Evolutionary conservation across 2,113 vertebrate genomes (phyloP), one percentile per base, ranked within the genome.

Genomic region (Microtus ochrogaster): DNA sequence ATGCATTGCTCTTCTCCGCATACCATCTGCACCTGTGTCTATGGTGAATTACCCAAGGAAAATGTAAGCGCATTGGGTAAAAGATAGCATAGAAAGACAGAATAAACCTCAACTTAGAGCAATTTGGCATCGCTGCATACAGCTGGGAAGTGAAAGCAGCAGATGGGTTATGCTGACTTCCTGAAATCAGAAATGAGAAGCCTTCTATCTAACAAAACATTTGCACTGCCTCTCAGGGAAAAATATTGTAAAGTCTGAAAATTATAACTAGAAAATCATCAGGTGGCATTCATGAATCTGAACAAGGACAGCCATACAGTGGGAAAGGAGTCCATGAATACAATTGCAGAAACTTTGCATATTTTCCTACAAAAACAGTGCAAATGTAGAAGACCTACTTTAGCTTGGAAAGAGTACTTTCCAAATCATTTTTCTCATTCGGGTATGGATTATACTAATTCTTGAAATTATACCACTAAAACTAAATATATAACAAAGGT

Each of bases 91-190:
- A 93, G n/a, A 65, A 97, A 94, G 83, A 84, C 58, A 94, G 49
- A 44, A 66, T 89, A 96, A 96, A 97, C 89, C 74, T 94, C 92
- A 93, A 97, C 96, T 94, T 90, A 84, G 77, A 97, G 91, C 92
- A 92, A 97, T 97, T 97, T 97, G 96, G 96, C 96, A 93, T 79
- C 72, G 89, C 52, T 93, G 78, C 83, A 39, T 91, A 94, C 96
- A 97, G 94, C 97, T 97, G 97, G 96, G 79, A 97, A 97, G 89
- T 84, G 89, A 96, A 96, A 97, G 82, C 87, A 95, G 95, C 97
- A 98, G 97, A 97, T 98, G 98, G 96, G 94, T 97, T 97, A 96
- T 97, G 94, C 91, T 97, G 97, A 97, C 97, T 97, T 97, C 89
- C 88, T 96, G 81, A 97, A 97, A 97, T 98, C 89, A 95, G 73